Percentiles rank a stretch among this genome's conserved stretches.
Conservation (phyloP, 2,888 invertebrate genomes). For the Mycogona germanica region DNA sequence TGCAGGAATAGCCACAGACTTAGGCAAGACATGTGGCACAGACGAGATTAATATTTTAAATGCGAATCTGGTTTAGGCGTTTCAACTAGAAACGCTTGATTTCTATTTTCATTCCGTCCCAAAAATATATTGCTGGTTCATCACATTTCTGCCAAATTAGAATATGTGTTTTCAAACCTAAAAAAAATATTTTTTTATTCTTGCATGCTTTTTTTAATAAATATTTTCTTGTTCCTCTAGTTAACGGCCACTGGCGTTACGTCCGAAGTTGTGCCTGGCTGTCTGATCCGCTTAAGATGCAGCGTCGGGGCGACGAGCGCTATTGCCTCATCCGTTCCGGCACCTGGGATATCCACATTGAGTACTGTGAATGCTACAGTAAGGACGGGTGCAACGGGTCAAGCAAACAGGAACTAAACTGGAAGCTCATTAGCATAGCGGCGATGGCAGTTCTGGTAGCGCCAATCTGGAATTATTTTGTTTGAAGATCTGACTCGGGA, state of each 20-base stretch:
- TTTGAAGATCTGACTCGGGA: no score
- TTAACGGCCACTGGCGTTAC: constrained; percentile 77
- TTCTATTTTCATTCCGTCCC: background rate
- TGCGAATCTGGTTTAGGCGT: no score
- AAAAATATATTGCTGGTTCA: no score
- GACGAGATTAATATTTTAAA: no score
- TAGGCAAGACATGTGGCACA: no score
- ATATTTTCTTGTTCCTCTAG: constrained; percentile 40
- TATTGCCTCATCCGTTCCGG: constrained; percentile 84
- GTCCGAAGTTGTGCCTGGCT: constrained; percentile 78
- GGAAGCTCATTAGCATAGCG: no score
- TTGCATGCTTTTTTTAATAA: constrained; percentile 13
- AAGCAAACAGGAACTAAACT: no score
- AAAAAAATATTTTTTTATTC: background rate
- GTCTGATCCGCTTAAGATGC: constrained; percentile 73
- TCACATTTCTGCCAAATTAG: background rate
- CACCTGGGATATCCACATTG: constrained; percentile 85
- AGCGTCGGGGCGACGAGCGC: constrained; percentile 57
- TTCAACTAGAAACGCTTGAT: no score
- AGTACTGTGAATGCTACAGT: constrained; percentile 80
- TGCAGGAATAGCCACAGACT: no score
- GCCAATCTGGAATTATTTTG: no score
- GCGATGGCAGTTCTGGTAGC: no score
- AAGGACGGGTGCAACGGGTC: constrained; percentile 86
- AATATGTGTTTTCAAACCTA: background rate